Percentiles rank a stretch among this genome's conserved stretches.
Conservation (phyloP, 2,797 vertebrate species). For the Diceros bicornis region DNA sequence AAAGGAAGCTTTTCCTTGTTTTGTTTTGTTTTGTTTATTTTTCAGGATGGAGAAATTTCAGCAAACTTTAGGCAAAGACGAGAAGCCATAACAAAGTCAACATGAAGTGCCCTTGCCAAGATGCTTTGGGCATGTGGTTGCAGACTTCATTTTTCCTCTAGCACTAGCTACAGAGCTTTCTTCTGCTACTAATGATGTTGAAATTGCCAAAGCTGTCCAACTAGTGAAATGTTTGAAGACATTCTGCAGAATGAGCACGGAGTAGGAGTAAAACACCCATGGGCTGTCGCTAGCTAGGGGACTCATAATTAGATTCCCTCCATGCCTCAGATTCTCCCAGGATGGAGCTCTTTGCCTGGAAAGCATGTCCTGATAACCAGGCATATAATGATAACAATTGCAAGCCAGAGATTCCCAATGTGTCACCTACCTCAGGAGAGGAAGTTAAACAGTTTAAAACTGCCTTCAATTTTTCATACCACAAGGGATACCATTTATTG, state of each 20-base stretch:
- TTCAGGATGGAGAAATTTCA: neutral
- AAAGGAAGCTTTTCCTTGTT: neutral
- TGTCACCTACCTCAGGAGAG: neutral
- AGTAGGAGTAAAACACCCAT: neutral
- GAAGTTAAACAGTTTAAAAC: neutral
- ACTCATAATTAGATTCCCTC: neutral
- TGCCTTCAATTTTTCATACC: neutral
- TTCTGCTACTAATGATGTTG: neutral
- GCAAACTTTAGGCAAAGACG: neutral
- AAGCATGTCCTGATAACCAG: neutral
- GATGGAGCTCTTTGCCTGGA: neutral
- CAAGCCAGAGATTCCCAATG: neutral
- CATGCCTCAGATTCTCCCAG: neutral
- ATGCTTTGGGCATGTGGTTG: neutral
- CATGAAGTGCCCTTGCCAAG: neutral
- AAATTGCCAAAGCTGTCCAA: neutral
- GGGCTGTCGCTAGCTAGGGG: neutral
- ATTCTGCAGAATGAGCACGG: neutral
- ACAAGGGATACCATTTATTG: neutral
- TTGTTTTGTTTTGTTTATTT: neutral
- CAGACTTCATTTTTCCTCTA: neutral
- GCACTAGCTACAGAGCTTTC: neutral
- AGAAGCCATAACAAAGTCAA: neutral
- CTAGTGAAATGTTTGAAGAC: neutral
- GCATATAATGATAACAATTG: neutral